phyloP scores from a whole-genome alignment of 1,140 invertebrate genomes.

The Bathynomus jamesi region DNA sequence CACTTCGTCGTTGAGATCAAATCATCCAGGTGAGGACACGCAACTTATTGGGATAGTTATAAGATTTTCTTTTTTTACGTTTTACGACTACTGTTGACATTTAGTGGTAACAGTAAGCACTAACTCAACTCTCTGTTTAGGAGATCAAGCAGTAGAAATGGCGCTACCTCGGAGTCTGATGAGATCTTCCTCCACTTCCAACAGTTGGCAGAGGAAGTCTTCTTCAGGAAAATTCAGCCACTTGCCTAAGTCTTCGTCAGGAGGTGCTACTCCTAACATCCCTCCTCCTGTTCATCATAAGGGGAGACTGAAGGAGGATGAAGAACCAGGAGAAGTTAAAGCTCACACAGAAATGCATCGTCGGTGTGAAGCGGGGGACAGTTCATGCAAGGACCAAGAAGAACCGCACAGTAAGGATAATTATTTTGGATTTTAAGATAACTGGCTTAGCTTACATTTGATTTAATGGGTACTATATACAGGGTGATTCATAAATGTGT shows the following conservation, averaged over 20 bases:
- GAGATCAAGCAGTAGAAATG: background rate
- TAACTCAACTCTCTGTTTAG: too few species aligned
- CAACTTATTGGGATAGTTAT: too few species aligned
- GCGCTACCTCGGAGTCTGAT: background rate
- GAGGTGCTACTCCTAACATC: background rate
- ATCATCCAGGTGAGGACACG: background rate
- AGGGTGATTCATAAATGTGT: too few species aligned
- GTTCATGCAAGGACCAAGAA: background rate
- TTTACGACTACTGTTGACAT: too few species aligned
- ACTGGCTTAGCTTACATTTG: too few species aligned
- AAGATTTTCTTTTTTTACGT: too few species aligned
- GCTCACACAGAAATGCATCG: background rate
- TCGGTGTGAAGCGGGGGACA: background rate
- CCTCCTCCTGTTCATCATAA: background rate
- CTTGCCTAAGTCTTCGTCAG: background rate
- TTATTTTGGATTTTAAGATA: too few species aligned
- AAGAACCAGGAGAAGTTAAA: background rate
- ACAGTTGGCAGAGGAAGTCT: background rate
- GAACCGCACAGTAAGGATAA: background rate
- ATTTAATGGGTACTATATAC: too few species aligned
- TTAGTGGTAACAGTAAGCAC: too few species aligned
- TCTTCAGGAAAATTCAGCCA: background rate
- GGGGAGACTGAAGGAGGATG: background rate
- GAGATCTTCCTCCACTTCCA: background rate
- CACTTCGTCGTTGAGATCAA: constrained; percentile 13